Evolutionary conservation across 2,113 vertebrate genomes (phyloP).

Genomic region (Cepphus grylle): DNA sequence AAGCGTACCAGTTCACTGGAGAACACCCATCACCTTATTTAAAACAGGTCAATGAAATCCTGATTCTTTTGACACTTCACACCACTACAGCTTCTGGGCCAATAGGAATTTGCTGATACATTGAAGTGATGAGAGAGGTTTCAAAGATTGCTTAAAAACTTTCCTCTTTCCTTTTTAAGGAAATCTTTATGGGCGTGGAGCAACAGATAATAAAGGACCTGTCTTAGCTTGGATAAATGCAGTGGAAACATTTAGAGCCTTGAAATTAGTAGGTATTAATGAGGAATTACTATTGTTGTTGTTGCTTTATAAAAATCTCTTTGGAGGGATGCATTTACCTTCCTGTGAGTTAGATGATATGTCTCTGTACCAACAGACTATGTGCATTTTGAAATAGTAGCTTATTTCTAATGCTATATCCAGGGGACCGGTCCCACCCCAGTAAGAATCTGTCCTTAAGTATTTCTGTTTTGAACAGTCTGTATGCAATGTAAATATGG

Average conservation of each 20-base stretch:
- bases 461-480: neutral
- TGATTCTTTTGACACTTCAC: neutral
- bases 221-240: slow-evolving; percentile 80
- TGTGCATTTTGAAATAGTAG: neutral
- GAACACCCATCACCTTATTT: neutral
- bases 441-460: neutral
- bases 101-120: neutral
- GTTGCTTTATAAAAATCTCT: neutral
- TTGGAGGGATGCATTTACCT: neutral
- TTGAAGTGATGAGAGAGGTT: neutral
- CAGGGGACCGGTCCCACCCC: neutral
- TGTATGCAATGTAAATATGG: neutral
- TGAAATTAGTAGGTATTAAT: slow-evolving; percentile 69
- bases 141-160: neutral
- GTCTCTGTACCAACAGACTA: neutral
- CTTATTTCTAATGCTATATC: neutral
- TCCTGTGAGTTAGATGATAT: neutral
- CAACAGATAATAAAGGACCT: slow-evolving; percentile 81
- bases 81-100: neutral
- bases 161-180: slow-evolving; percentile 56
- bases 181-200: slow-evolving; percentile 78
- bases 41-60: neutral
- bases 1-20: neutral
- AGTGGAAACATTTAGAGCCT: slow-evolving; percentile 64
- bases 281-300: neutral